phyloP scores from a whole-genome alignment of 2,797 vertebrate species.

The Phataginus tetradactyla region DNA sequence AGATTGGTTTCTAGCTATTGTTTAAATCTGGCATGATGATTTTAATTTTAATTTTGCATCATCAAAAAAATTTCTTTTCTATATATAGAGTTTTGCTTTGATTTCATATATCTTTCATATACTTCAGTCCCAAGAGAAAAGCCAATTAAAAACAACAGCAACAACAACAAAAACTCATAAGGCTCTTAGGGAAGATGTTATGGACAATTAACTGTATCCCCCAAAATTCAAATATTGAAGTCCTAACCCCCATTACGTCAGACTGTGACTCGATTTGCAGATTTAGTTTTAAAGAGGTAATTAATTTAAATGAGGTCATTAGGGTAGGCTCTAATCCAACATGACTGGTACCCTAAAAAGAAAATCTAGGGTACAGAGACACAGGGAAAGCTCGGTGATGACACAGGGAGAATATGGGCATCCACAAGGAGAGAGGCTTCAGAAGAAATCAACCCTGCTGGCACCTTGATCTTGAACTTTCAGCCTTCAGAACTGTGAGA shows the following conservation, averaged over 20 bases:
- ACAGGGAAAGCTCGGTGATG: background rate
- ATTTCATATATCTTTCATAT: background rate
- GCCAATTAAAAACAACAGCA: background rate
- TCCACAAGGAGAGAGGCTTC: background rate
- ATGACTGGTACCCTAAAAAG: background rate
- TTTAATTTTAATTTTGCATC: background rate
- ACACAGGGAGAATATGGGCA: background rate
- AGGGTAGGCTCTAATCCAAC: background rate
- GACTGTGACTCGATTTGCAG: background rate
- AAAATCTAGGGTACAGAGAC: background rate
- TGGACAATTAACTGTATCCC: background rate
- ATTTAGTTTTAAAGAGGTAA: background rate
- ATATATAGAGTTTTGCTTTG: background rate
- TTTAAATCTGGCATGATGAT: slow-evolving; percentile 27
- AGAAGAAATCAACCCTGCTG: background rate
- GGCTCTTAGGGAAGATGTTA: background rate
- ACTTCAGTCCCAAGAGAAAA: background rate
- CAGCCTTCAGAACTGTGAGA: background rate
- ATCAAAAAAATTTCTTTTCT: no score
- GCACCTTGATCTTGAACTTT: background rate
- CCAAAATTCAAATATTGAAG: background rate
- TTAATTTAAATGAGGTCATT: background rate
- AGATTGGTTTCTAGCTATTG: background rate
- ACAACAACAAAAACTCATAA: background rate
- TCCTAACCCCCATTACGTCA: background rate